These are phyloP conservation scores for Agrotis exclamationis DNA, from an alignment of 2,888 invertebrate genomes.

Conservation along the genomic window DNA sequence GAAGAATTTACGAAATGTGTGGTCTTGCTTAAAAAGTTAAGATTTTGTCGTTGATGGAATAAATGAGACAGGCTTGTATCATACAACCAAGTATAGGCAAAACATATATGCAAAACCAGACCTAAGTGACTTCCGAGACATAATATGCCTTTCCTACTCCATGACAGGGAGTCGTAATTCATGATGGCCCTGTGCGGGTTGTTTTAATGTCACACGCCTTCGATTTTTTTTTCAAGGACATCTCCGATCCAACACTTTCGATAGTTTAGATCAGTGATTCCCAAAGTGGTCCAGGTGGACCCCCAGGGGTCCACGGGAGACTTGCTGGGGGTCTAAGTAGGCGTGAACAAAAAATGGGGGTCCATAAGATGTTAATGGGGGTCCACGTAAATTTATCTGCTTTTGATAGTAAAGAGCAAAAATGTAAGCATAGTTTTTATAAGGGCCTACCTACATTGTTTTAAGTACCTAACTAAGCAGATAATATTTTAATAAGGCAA, in stretches of 20 bases:
- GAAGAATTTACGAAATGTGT: slow-evolving; percentile 17
- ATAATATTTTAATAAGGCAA: too few relatives aligned
- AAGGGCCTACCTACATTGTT: too few relatives aligned
- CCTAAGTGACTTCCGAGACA: background rate
- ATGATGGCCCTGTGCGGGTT: background rate
- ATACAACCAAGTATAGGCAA: background rate
- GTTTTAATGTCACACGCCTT: background rate
- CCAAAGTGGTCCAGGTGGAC: too few relatives aligned
- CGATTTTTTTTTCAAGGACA: background rate
- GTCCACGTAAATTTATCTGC: too few relatives aligned
- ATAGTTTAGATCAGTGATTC: background rate
- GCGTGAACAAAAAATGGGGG: too few relatives aligned
- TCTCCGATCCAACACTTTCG: background rate
- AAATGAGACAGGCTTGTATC: background rate
- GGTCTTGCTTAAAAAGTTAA: slow-evolving; percentile 8
- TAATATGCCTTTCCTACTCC: background rate
- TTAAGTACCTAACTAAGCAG: too few relatives aligned
- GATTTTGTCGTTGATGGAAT: slow-evolving; percentile 2
- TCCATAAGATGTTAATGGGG: too few relatives aligned
- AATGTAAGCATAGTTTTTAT: too few relatives aligned
- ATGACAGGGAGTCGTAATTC: background rate
- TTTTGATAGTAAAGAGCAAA: too few relatives aligned
- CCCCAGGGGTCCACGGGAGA: too few relatives aligned
- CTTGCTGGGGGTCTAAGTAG: too few relatives aligned
- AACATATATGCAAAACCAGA: background rate